phyloP scores from a whole-genome alignment of 2,113 vertebrate species.

The Vulpes lagopus region DNA sequence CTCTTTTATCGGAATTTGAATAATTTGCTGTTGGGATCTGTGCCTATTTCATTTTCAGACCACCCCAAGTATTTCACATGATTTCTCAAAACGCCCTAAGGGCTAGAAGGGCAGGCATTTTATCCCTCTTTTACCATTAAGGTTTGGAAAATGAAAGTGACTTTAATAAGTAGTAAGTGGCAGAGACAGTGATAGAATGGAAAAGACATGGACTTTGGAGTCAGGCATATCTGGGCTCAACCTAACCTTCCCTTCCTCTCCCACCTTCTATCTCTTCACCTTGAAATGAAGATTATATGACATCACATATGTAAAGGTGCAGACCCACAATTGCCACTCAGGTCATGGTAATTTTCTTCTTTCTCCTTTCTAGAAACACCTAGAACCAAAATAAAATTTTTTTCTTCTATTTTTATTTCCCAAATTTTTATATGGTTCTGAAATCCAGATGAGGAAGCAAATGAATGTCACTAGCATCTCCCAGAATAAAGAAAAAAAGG shows the following conservation, averaged over 20 bases:
- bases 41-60: background rate
- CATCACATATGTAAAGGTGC: background rate
- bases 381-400: slow-evolving; percentile 21
- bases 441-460: slow-evolving; percentile 35
- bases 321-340: background rate
- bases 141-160: slow-evolving; percentile 10
- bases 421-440: background rate
- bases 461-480: slow-evolving; percentile 45
- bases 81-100: slow-evolving; percentile 5
- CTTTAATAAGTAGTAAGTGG: background rate
- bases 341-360: background rate
- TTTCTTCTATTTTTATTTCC: slow-evolving; percentile 15
- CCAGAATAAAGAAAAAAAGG: background rate
- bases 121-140: background rate
- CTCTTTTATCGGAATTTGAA: background rate
- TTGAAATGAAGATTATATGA: slow-evolving; percentile 26
- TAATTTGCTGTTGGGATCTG: background rate
- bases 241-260: background rate
- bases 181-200: background rate
- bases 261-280: background rate
- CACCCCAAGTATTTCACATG: background rate
- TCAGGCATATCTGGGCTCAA: background rate
- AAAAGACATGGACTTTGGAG: background rate
- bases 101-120: background rate
- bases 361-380: background rate